A percentile compares a stretch with the other conserved stretches of the same genome.
Conservation (phyloP, 2,113 vertebrate genomes). For the Bufo bufo region DNA sequence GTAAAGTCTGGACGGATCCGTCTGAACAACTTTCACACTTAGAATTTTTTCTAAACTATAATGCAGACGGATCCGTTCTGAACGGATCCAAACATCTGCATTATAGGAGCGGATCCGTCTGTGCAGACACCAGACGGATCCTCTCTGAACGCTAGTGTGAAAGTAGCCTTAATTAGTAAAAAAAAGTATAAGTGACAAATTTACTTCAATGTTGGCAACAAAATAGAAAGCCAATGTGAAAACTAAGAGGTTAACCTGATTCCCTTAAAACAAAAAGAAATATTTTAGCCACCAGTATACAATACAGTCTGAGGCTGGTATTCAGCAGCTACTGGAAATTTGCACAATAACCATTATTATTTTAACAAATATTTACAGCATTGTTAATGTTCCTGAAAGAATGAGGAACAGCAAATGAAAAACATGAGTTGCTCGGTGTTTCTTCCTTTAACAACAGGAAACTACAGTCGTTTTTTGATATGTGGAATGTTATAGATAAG, state of each 20-base stretch:
- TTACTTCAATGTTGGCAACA: no score
- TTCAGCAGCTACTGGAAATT: constrained; percentile 74
- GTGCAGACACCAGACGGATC: no score
- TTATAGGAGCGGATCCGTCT: no score
- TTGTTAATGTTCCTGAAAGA: constrained; percentile 78
- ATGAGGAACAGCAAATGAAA: constrained; percentile 74
- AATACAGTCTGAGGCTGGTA: constrained; percentile 11
- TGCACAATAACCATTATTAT: constrained; percentile 69
- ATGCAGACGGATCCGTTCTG: no score
- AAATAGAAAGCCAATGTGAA: background rate
- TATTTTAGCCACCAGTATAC: background rate
- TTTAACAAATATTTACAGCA: constrained; percentile 73
- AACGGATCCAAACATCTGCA: no score
- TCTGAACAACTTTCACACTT: no score
- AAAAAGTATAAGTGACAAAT: no score
- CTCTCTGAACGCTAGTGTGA: no score
- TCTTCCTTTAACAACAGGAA: constrained; percentile 79
- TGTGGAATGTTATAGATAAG: constrained; percentile 76
- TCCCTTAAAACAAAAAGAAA: background rate
- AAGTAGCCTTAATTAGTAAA: no score
- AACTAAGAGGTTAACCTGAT: background rate
- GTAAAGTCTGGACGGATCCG: no score
- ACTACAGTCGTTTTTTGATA: constrained; percentile 69
- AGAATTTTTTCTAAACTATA: no score
- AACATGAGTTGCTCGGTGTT: constrained; percentile 75